Base-by-base conservation (phyloP, 2,113 vertebrate species). In the Ctenomys sociabilis region DNA sequence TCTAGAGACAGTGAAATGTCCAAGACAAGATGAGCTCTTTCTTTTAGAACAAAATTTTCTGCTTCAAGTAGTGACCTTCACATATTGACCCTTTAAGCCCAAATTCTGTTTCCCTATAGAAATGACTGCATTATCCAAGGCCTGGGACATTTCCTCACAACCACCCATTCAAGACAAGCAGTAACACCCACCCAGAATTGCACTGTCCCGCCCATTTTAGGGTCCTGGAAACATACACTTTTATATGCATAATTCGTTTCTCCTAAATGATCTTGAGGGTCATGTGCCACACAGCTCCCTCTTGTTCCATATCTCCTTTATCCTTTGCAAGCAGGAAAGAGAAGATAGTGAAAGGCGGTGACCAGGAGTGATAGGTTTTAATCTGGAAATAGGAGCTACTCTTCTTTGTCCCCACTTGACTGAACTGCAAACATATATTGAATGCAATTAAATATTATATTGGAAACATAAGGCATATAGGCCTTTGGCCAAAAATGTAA, bases 381-480 rank as follows among this genome's bases (percentile, higher is more conserved):
- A 91, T 83, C 66, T 92, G 68, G 75, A 94, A 61, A 81, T 82
- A 32, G 21, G 52, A 96, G 35, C 19, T 72, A 75, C 45, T 45
- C 54, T 54, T 91, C 26, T 97, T 88, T 63, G 40, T 85, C 90
- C 14, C 59, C 10, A 82, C 26, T 88, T 81, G 63, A 91, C 66
- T 94, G 49, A 94, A 96, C 22, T 83, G 94, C 59, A 61, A 96
- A 72, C 35, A 37, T 68, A 63, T 80, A 91, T 57, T 59, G 84
- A 57, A 16, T 40, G 32, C 49, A 93, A 52, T 77, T 91, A 96
- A 93, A 96, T 64, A 61, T 77, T 90, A 73, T 90, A 95, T 95
- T 96, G n/a, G 52, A 96, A 96, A 95, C 92, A 93, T 59, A 96
- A 96, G 85, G 49, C 85, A 85, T 91, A 88, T 75, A 95, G 88